phyloP scores from a whole-genome alignment of 2,797 vertebrate genomes.

The Rhinella marina region DNA sequence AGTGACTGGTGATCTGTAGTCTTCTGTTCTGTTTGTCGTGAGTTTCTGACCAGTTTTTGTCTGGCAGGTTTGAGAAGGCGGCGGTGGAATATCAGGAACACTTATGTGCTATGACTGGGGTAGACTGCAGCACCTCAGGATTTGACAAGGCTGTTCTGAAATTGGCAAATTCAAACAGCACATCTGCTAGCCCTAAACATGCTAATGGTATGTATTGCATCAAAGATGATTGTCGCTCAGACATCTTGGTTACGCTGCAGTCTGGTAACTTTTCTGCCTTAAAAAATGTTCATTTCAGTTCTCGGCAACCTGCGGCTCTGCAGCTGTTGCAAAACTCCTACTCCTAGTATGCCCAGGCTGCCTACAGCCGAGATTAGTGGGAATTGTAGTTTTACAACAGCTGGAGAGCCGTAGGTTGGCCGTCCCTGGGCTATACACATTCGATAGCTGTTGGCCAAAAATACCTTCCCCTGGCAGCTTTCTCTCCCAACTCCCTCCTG shows the following conservation, averaged over 20 bases:
- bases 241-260: background rate
- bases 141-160: slow-evolving; percentile 87
- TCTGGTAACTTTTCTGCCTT: background rate
- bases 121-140: slow-evolving; percentile 89
- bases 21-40: background rate
- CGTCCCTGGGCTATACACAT: too few relatives aligned
- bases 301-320: background rate
- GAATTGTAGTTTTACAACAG: too few relatives aligned
- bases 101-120: slow-evolving; percentile 89
- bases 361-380: too few relatives aligned
- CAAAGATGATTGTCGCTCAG: background rate
- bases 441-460: too few relatives aligned
- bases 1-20: too few relatives aligned
- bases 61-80: slow-evolving; percentile 93
- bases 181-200: slow-evolving; percentile 90
- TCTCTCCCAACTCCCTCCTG: too few relatives aligned
- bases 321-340: too few relatives aligned
- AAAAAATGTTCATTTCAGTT: background rate
- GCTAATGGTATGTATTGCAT: slow-evolving; percentile 78
- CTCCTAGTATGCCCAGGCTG: too few relatives aligned
- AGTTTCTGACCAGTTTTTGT: background rate
- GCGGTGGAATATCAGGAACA: slow-evolving; percentile 94
- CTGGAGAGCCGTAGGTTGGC: too few relatives aligned
- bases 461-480: too few relatives aligned
- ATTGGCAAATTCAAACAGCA: slow-evolving; percentile 79